Base-by-base conservation (phyloP, 1,140 invertebrate species). In the Neodiprion fabricii region DNA sequence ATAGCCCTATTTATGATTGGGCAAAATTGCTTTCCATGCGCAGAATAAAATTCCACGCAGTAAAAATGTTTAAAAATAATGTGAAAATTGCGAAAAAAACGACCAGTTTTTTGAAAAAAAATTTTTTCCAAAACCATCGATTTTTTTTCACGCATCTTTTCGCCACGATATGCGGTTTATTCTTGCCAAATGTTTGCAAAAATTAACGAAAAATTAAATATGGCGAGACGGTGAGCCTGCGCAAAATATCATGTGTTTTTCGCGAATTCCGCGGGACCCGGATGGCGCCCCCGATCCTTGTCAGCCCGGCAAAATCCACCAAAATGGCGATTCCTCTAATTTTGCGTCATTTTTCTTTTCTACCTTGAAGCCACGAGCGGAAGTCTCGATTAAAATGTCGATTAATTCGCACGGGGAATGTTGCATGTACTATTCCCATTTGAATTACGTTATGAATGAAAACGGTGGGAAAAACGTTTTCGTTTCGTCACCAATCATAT, bases 1-100 rank as follows among this genome's bases (percentile, higher is more conserved):
- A 88, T 88, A 87, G 86, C 86, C 87, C 87, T 88, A 88, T 88
- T 88, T 88, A 88, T 88, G 87, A 88, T 88, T 88, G 87, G 87
- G 86, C 85, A 88, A 88, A 88, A 88, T 88, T 88, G 87, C 87
- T 88, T 88, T 87, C 87, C 87, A 88, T 87, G 87, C 86, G 87
- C 87, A 88, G 87, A 88, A 88, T 88, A 88, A 88, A 88, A 88
- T 88, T 86, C 84, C 80, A 85, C 86, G 84, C 83, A 81, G 53
- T 12, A 61, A 61, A 61, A 61, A 61, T 61, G 11, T 61, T 61
- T 61, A 61, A 61, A 61, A 61, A 12, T 61, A 12, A 14, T 5
- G 11, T 12, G n/a, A 61, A 9, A 61, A 61, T 14, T 61, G 11
- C 53, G n/a, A 14, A 61, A 61, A 61, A 61, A 12, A 14, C 9